A percentile compares a stretch with the other conserved stretches of the same genome.
These are phyloP conservation scores for Microcaecilia unicolor DNA, from an alignment of 2,797 vertebrate species.

Conservation along the genomic window DNA sequence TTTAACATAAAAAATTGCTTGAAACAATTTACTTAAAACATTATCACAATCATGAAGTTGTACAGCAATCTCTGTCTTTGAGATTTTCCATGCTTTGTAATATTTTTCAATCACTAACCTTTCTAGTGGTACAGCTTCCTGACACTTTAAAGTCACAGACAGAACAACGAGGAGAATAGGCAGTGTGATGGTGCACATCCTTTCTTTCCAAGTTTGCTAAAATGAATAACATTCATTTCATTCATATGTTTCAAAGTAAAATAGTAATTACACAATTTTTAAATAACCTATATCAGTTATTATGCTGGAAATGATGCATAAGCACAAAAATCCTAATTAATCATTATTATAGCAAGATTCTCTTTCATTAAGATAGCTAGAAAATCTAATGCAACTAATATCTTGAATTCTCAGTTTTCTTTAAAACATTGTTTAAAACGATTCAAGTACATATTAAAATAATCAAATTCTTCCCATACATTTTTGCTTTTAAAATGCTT, in stretches of 20 bases:
- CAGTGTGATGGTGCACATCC: slow-evolving; percentile 65
- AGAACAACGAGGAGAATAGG: slow-evolving; percentile 52
- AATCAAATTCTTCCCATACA: not conserved
- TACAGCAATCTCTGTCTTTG: not conserved
- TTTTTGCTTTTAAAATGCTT: slow-evolving; percentile 1
- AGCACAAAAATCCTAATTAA: not conserved
- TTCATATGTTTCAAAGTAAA: slow-evolving; percentile 6
- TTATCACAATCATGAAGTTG: not conserved
- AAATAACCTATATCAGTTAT: not conserved
- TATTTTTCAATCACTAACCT: slow-evolving; percentile 53
- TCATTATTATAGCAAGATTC: not conserved
- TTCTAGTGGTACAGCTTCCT: slow-evolving; percentile 56
- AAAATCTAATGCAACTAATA: not conserved
- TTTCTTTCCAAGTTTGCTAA: slow-evolving; percentile 32
- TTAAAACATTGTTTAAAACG: not conserved
- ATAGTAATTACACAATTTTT: not conserved
- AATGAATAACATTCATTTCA: slow-evolving; percentile 24
- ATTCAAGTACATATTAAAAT: not conserved
- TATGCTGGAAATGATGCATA: slow-evolving; percentile 7
- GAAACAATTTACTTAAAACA: not conserved
- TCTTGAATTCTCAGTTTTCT: not conserved
- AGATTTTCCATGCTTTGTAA: not conserved
- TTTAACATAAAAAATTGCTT: not conserved
- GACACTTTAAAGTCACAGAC: slow-evolving; percentile 54
- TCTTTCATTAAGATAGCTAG: not conserved